These are phyloP conservation scores for Leptinotarsa lineolata DNA, from an alignment of 1,140 invertebrate genomes.

Conservation along the genomic window DNA sequence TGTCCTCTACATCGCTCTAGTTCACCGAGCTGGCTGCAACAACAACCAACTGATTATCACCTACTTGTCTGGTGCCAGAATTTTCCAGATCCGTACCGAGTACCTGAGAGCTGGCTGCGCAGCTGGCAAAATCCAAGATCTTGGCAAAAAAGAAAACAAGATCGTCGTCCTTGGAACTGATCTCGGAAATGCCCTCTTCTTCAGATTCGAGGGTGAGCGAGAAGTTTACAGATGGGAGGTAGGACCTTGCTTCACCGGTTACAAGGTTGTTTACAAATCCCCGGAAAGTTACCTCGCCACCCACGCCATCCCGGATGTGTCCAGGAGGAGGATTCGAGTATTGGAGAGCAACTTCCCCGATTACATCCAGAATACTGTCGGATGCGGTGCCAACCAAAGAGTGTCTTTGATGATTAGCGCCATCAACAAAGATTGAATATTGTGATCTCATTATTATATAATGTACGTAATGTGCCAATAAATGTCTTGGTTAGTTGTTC, in stretches of 20 bases:
- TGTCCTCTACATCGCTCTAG: conserved; percentile 63
- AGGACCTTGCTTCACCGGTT: conserved; percentile 53
- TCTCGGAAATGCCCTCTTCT: conserved; percentile 63
- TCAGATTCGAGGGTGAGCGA: conserved; percentile 59
- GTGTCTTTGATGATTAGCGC: conserved; percentile 59
- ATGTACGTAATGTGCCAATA: conserved; percentile 1
- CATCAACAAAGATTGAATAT: conserved; percentile 18
- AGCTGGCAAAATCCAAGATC: conserved; percentile 60
- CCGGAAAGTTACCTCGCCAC: conserved; percentile 61
- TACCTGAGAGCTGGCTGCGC: conserved; percentile 60
- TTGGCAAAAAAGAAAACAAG: conserved; percentile 60
- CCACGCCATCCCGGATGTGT: conserved; percentile 63
- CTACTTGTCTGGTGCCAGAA: conserved; percentile 60
- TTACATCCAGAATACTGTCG: conserved; percentile 64
- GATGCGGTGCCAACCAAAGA: conserved; percentile 63
- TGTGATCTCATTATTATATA: conserved; percentile 18
- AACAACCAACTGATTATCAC: conserved; percentile 62
- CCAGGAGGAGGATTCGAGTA: conserved; percentile 61
- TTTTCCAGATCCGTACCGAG: conserved; percentile 63
- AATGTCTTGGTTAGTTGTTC: conserved; percentile 3
- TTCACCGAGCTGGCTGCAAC: conserved; percentile 57
- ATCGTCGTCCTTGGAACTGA: conserved; percentile 67
- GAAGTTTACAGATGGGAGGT: conserved; percentile 60
- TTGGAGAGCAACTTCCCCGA: conserved; percentile 68
- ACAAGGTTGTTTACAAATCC: conserved; percentile 60